Conservation (phyloP, 2,113 vertebrate species). For the Bathybates hornii region DNA sequence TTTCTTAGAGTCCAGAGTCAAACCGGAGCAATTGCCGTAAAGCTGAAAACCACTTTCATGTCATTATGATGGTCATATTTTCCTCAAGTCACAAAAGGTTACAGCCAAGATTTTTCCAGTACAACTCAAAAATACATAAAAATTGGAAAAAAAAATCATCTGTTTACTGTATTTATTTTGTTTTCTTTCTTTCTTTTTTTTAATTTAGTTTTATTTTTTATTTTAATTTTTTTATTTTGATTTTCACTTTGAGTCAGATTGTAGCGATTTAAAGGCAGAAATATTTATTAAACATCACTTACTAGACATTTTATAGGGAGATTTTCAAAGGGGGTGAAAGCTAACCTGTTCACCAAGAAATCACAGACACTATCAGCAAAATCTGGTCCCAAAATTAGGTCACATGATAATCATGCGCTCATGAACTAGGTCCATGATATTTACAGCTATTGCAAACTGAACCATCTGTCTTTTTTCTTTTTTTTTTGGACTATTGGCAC, state of each 20-base stretch:
- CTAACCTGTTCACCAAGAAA: background rate
- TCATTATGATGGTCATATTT: conserved; percentile 68
- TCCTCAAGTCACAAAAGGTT: conserved; percentile 49
- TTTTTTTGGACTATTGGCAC: background rate
- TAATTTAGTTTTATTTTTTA: accelerated
- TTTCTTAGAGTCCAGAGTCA: conserved; percentile 7
- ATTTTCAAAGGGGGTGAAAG: background rate
- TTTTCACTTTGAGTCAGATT: background rate
- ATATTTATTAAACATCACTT: background rate
- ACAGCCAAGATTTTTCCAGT: background rate
- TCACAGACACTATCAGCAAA: conserved; percentile 42
- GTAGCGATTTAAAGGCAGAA: background rate
- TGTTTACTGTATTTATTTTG: background rate
- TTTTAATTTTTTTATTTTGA: background rate
- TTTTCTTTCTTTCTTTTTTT: background rate
- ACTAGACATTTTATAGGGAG: background rate
- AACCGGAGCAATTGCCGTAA: background rate
- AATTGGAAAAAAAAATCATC: background rate
- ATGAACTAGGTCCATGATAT: background rate
- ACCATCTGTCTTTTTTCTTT: background rate
- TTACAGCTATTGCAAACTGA: background rate
- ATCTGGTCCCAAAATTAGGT: conserved; percentile 48
- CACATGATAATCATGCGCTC: conserved; percentile 60
- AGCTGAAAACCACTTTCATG: conserved; percentile 40
- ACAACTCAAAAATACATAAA: background rate